phyloP scores from a whole-genome alignment of 2,888 invertebrate genomes.

The Cryptophagus acutangulus region DNA sequence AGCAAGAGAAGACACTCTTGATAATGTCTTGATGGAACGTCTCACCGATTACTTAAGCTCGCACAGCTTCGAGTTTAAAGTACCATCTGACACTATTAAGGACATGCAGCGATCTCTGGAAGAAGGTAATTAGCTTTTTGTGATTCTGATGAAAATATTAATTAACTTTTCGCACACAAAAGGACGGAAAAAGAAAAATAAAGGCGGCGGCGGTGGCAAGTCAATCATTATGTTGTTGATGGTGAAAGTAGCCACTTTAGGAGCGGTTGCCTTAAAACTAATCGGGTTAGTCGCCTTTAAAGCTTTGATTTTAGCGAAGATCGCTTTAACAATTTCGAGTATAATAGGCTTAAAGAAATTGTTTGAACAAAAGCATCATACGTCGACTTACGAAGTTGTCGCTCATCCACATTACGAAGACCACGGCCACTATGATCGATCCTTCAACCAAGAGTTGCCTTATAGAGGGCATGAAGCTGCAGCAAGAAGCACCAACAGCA shows the following conservation, averaged over 20 bases:
- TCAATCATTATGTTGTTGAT: conserved; percentile 71
- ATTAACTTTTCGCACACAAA: no score
- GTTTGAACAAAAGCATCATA: conserved; percentile 62
- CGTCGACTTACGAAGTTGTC: conserved; percentile 73
- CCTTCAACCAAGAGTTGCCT: conserved; percentile 62
- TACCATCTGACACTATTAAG: conserved; percentile 67
- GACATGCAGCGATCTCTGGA: conserved; percentile 70
- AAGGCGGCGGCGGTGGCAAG: conserved; percentile 57
- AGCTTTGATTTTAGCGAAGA: conserved; percentile 77
- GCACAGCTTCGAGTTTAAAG: conserved; percentile 75
- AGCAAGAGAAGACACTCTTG: conserved; percentile 67
- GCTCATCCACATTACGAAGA: conserved; percentile 51
- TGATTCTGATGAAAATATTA: no score
- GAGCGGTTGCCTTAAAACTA: conserved; percentile 70
- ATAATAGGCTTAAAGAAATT: conserved; percentile 71
- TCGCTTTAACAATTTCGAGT: conserved; percentile 71
- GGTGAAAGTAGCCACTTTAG: conserved; percentile 72
- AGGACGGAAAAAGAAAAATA: conserved; percentile 78
- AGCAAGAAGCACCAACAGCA: no score
- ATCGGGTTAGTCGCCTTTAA: conserved; percentile 79
- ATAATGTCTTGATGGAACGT: conserved; percentile 68
- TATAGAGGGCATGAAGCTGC: conserved; percentile 58
- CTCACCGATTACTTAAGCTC: conserved; percentile 71
- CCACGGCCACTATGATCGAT: conserved; percentile 61
- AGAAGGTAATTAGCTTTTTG: conserved; percentile 71